Evolutionary conservation across 2,797 vertebrate species (phyloP).

Genomic region (Molossus molossus): DNA sequence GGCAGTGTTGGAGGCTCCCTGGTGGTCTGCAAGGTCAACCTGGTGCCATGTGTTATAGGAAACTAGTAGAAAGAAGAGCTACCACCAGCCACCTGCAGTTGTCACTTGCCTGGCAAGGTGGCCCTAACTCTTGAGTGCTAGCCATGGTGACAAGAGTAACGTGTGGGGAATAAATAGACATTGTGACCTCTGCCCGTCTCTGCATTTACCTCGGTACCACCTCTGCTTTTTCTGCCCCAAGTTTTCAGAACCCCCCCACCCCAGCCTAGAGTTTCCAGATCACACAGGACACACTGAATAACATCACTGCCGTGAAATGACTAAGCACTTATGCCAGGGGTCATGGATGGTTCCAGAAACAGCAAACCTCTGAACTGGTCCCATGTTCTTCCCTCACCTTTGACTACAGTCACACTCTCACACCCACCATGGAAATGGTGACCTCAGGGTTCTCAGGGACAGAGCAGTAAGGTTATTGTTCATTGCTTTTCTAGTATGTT

Average conservation of each 20-base stretch:
- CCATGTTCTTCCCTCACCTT: neutral
- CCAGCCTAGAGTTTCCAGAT: neutral
- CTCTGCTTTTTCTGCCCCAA: neutral
- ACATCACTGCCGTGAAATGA: rapidly evolving
- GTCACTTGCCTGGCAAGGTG: neutral
- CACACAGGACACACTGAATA: rapidly evolving
- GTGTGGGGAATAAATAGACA: slow-evolving; percentile 77
- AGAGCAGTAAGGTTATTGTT: neutral
- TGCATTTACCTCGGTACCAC: rapidly evolving
- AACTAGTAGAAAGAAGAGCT: neutral
- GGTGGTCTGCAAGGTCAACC: neutral
- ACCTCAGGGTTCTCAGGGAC: neutral
- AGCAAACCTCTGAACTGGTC: neutral
- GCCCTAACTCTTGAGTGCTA: neutral
- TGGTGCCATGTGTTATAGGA: slow-evolving; percentile 16
- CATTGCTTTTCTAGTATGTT: neutral
- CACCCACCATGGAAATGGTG: neutral
- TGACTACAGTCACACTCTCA: neutral
- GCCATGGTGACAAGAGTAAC: neutral
- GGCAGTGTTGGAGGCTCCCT: neutral
- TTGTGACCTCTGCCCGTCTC: slow-evolving; percentile 19
- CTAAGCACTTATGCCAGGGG: neutral
- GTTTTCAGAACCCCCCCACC: neutral
- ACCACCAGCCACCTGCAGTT: neutral
- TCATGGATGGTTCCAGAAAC: neutral